phyloP scores from a whole-genome alignment of 2,113 vertebrate species.

The Orientallactaga bullata region DNA sequence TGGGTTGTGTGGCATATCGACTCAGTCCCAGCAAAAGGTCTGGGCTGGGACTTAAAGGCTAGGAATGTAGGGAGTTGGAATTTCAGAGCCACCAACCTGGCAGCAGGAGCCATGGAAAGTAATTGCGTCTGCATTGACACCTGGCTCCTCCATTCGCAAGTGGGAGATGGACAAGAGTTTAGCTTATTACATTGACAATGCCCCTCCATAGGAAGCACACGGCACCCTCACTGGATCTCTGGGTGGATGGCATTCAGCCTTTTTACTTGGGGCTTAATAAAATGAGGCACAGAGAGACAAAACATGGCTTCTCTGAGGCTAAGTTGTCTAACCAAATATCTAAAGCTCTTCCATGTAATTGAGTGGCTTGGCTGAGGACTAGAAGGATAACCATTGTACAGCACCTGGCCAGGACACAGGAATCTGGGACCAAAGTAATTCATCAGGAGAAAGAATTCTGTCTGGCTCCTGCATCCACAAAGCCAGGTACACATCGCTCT shows the following conservation, averaged over 20 bases:
- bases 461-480: neutral
- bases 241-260: neutral
- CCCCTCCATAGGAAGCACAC: neutral
- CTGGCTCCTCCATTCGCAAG: neutral
- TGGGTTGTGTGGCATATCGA: neutral
- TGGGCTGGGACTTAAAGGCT: neutral
- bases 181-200: neutral
- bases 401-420: neutral
- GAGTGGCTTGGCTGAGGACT: neutral
- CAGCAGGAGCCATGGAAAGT: neutral
- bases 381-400: too few species aligned
- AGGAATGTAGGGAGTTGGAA: neutral
- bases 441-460: neutral
- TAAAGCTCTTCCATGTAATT: neutral
- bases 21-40: neutral
- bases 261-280: neutral
- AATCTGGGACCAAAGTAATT: neutral
- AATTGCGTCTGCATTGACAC: neutral
- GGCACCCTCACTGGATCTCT: neutral
- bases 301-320: neutral
- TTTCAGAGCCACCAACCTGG: neutral
- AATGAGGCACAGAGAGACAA: neutral
- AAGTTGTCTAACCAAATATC: neutral
- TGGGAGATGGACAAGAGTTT: neutral
- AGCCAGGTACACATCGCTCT: neutral